Conservation (phyloP, 2,797 vertebrate species). For the Vireo griseus region DNA sequence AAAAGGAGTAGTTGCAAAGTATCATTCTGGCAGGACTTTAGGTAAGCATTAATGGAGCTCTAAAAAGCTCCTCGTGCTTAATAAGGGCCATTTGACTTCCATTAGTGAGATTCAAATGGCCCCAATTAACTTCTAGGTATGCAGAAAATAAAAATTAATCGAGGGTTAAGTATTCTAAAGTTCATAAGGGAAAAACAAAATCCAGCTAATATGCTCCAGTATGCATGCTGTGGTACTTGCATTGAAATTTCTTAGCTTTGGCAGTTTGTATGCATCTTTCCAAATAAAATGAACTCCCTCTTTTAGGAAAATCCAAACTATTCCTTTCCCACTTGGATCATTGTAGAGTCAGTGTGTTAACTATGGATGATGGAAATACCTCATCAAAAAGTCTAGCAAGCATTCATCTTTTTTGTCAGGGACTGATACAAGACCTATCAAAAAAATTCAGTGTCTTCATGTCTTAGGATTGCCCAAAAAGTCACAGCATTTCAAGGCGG, state of each 20-base stretch:
- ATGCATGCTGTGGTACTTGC: not conserved
- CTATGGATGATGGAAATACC: not conserved
- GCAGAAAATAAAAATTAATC: not conserved
- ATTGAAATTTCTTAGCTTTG: not conserved
- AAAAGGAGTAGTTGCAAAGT: not conserved
- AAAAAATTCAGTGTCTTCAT: not conserved
- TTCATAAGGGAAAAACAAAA: not conserved
- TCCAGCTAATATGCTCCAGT: not conserved
- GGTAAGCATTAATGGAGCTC: not conserved
- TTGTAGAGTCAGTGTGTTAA: not conserved
- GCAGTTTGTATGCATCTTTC: not conserved
- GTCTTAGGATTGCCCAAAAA: not conserved
- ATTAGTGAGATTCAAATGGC: not conserved
- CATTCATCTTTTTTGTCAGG: not conserved
- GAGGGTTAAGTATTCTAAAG: not conserved
- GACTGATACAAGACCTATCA: not conserved
- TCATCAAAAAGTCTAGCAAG: not conserved
- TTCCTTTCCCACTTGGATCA: not conserved
- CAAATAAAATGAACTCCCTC: not conserved
- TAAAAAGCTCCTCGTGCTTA: not conserved
- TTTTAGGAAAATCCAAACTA: not conserved
- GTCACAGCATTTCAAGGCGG: not conserved
- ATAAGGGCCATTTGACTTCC: not conserved
- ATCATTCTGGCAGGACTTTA: not conserved
- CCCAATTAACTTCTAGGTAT: not conserved